Evolutionary conservation across 2,113 vertebrate species (phyloP).

Genomic region (Saimiri boliviensis): DNA sequence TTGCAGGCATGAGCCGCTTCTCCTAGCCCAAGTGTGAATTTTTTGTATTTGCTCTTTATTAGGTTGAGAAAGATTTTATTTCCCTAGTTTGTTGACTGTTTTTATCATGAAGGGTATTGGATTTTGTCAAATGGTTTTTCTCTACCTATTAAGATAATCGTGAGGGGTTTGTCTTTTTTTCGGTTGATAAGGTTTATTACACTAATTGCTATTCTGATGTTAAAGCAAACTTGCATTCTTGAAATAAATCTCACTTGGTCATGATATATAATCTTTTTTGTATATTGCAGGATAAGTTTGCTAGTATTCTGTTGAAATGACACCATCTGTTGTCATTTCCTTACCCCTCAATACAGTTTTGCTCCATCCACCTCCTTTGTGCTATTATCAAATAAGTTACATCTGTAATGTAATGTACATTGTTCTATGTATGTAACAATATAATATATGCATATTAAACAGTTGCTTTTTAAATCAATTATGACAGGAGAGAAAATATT

Average conservation of each 20-base stretch:
- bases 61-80: background rate
- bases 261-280: background rate
- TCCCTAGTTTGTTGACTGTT: background rate
- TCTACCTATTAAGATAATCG: background rate
- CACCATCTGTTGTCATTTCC: background rate
- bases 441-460: background rate
- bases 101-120: background rate
- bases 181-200: background rate
- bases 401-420: background rate
- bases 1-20: no score
- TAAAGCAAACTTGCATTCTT: background rate
- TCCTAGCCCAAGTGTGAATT: background rate
- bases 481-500: background rate
- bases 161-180: background rate
- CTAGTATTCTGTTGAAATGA: background rate
- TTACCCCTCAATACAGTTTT: background rate
- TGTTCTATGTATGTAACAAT: background rate
- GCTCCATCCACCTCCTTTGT: background rate
- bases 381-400: background rate
- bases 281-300: background rate
- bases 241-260: background rate
- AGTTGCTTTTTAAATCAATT: background rate
- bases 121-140: background rate
- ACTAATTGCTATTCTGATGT: background rate
- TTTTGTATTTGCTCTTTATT: no score